Base-by-base conservation (phyloP, 2,888 invertebrate genomes). In the Cloeon dipterum region DNA sequence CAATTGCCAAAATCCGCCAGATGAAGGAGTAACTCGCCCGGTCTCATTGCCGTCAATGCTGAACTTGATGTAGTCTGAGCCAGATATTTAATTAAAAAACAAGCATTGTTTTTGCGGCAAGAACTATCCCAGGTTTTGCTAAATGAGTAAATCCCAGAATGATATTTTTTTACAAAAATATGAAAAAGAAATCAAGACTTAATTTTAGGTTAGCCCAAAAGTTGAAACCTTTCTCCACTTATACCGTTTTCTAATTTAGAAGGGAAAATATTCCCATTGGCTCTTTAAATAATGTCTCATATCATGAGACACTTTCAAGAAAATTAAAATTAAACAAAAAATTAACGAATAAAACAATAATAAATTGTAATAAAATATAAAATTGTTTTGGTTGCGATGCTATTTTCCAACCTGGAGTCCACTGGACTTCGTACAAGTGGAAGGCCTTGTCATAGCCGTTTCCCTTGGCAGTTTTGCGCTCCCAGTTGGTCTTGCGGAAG, bases 341-440 rank as follows among this genome's bases (percentile, higher is more conserved):
- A 10, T 8, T 21, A 21, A 8, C 8, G 21, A 21, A 21, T 21
- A 10, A 10, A 10, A 8, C 8, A 10, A 5, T 8, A 10, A 21
- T 21, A 21, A 8, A 5, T 5, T 8, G 5, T 21, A 5, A 8
- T 5, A 8, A 8, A 21, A 21, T 8, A n/a, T n/a, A 5, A 21
- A 21, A 10, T 10, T 8, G 21, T 21, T 21, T 21, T 10, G 10
- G 8, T 5, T 21, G 10, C 21, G 8, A 21, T 21, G 10, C 2
- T 3, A 33, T 19, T 21, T 36, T 37, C 42, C 42, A 45, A 63
- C 65, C 57, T 46, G 63, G 63, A 1, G 68, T 70, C 76, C 77
- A 77, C 46, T 70, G 68, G 17, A 75, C 47, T 47, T 65, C 66
- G 48, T 70, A 77, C 2, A 58, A 58, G 47, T 75, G 74, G 56